phyloP scores from a whole-genome alignment of 37 sponge, comb jelly and placozoan genomes.

The Theonella swinhoei region DNA sequence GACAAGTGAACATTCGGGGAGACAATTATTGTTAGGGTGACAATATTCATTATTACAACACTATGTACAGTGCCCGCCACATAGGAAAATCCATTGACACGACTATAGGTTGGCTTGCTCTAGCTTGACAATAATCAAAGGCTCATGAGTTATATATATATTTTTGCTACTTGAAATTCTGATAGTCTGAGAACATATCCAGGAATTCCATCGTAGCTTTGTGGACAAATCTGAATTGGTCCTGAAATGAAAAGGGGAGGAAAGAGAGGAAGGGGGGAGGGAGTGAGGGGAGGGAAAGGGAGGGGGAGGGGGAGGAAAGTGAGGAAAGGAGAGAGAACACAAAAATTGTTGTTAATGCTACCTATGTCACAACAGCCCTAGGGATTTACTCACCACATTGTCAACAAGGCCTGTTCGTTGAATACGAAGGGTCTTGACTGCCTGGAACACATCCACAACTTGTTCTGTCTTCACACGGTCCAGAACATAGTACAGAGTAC shows the following conservation, averaged over 20 bases:
- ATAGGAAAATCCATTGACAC: too few species aligned
- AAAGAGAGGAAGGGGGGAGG: too few species aligned
- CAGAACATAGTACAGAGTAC: conserved; percentile 70
- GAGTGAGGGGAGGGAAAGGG: too few species aligned
- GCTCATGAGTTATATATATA: too few species aligned
- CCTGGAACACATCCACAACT: conserved; percentile 83
- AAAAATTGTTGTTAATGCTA: not conserved
- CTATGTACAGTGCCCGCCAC: too few species aligned
- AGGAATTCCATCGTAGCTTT: conserved; percentile 71
- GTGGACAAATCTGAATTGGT: conserved; percentile 76
- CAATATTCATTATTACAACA: too few species aligned
- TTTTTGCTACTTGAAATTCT: conserved; percentile 59
- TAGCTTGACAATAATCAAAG: too few species aligned
- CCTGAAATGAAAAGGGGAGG: conserved; percentile 31
- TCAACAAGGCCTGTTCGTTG: conserved; percentile 72
- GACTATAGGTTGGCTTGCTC: too few species aligned
- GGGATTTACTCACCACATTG: conserved; percentile 53
- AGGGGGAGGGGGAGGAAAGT: too few species aligned
- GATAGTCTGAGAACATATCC: conserved; percentile 53
- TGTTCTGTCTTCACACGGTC: conserved; percentile 89
- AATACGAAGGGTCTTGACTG: conserved; percentile 73
- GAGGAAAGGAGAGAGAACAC: not conserved
- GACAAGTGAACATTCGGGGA: too few species aligned
- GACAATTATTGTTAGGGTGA: too few species aligned
- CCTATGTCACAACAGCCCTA: not conserved